phyloP scores from a whole-genome alignment of 1,140 invertebrate species.

The Trichonephila inaurata region DNA sequence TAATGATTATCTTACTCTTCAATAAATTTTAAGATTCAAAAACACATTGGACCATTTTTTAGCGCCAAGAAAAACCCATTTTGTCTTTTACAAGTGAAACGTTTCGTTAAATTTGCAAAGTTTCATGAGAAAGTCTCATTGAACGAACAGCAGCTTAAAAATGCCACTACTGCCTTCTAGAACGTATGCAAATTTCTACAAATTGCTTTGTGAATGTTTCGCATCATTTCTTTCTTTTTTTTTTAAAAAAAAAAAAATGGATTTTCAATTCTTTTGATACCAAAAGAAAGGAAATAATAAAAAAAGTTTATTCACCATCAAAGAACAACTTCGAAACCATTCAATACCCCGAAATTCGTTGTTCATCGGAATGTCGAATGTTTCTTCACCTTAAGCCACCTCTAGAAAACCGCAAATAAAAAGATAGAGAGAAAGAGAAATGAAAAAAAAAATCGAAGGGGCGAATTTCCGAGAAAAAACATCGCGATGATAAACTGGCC shows the following conservation, averaged over 20 bases:
- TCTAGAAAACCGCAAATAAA: neutral
- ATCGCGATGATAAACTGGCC: slow-evolving; percentile 67
- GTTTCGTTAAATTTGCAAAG: no score
- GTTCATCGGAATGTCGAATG: slow-evolving; percentile 16
- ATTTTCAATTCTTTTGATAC: neutral
- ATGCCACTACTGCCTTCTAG: no score
- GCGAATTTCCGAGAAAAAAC: slow-evolving; percentile 29
- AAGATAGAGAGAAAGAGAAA: neutral
- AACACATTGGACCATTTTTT: no score
- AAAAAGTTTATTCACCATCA: neutral
- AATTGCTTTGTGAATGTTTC: neutral
- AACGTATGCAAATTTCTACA: neutral
- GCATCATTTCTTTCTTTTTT: no score
- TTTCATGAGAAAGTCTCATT: no score
- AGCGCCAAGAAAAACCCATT: no score
- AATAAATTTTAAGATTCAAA: no score
- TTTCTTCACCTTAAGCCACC: slow-evolving; percentile 32
- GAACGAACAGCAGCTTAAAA: no score
- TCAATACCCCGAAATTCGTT: neutral
- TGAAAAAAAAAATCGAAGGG: neutral
- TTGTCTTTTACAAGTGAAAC: no score
- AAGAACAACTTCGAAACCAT: neutral
- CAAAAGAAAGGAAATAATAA: neutral
- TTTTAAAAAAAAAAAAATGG: neutral
- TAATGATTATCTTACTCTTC: no score